A percentile compares a stretch with the other conserved stretches of the same genome.
These are phyloP conservation scores for Vulpes lagopus DNA, from an alignment of 2,113 vertebrate genomes.

Conservation along the genomic window DNA sequence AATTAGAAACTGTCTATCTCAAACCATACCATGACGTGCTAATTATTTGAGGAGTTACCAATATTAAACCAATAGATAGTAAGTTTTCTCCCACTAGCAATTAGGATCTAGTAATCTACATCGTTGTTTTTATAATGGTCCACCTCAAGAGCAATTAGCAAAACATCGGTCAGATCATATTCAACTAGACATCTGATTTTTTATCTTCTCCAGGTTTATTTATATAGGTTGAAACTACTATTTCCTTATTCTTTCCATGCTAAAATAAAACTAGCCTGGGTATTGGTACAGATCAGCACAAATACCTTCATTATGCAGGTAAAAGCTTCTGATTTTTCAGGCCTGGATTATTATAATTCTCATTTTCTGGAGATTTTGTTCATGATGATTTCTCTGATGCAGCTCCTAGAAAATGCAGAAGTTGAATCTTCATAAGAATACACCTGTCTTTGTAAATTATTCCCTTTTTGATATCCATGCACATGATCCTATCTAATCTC, in stretches of 20 bases:
- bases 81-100: background rate
- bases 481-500: conserved; percentile 39
- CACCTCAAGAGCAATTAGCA: background rate
- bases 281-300: background rate
- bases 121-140: background rate
- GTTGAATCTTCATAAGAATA: conserved; percentile 61
- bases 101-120: conserved; percentile 27
- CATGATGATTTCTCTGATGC: background rate
- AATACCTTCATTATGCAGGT: background rate
- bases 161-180: background rate
- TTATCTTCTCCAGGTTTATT: background rate
- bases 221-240: background rate
- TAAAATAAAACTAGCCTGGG: conserved; percentile 45
- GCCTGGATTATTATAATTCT: conserved; percentile 61
- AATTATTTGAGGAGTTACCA: background rate
- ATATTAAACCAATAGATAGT: background rate
- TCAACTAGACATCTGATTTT: conserved; percentile 46
- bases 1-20: background rate
- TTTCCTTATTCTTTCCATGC: background rate
- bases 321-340: conserved; percentile 68
- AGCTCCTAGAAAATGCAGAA: conserved; percentile 3
- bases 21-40: background rate
- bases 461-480: conserved; percentile 45
- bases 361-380: conserved; percentile 59
- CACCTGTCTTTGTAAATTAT: conserved; percentile 56